phyloP scores from a whole-genome alignment of 2,113 vertebrate species.

The Siphamia tubifer region DNA sequence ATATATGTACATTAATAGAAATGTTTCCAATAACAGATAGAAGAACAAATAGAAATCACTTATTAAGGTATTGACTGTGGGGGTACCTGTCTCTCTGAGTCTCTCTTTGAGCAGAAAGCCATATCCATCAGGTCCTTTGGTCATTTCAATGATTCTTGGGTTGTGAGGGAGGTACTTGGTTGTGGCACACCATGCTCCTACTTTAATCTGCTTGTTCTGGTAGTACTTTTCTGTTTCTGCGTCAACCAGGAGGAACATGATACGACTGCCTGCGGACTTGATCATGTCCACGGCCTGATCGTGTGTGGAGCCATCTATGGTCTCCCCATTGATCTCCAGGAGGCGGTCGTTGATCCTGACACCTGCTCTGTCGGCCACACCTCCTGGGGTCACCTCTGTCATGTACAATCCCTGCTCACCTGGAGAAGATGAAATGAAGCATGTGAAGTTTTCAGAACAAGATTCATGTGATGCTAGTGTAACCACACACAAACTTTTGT shows the following conservation, averaged over 20 bases:
- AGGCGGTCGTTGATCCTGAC: constrained; percentile 83
- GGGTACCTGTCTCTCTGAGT: constrained; percentile 50
- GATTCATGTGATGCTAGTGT: too few species aligned
- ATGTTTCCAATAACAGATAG: not conserved
- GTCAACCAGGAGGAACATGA: constrained; percentile 87
- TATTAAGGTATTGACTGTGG: not conserved
- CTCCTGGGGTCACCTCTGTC: constrained; percentile 77
- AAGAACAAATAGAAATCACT: not conserved
- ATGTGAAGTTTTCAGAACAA: not conserved
- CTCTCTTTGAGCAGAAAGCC: constrained; percentile 86
- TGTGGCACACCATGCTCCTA: constrained; percentile 78
- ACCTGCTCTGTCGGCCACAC: constrained; percentile 86
- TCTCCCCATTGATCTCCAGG: constrained; percentile 90
- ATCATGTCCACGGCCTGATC: constrained; percentile 86
- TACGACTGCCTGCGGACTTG: constrained; percentile 75
- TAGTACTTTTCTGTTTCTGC: constrained; percentile 81
- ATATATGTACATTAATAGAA: too few species aligned
- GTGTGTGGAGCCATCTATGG: constrained; percentile 81
- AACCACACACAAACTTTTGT: too few species aligned
- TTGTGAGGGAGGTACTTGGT: constrained; percentile 81
- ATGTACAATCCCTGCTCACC: constrained; percentile 83
- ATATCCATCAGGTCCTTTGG: constrained; percentile 82
- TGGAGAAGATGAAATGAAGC: constrained; percentile 48
- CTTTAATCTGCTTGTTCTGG: constrained; percentile 63
- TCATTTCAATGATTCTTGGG: constrained; percentile 81